A percentile compares a stretch with the other conserved stretches of the same genome.
phyloP scores from a whole-genome alignment of 2,888 invertebrate genomes.

The Cantharis lateralis region DNA sequence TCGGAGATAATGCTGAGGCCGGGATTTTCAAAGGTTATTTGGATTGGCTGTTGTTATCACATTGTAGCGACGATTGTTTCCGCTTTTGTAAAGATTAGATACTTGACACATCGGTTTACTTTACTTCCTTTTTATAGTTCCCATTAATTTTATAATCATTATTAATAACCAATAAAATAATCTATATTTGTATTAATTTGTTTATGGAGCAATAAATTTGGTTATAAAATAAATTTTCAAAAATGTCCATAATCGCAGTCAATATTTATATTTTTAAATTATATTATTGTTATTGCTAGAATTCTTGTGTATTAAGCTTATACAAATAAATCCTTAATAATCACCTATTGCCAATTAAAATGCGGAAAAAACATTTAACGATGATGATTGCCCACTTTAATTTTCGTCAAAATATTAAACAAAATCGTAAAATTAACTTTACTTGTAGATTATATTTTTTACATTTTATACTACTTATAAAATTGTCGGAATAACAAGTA shows the following conservation, averaged over 20 bases:
- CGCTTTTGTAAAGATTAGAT: slow-evolving; percentile 38
- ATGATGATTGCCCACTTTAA: background rate
- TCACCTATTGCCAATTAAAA: background rate
- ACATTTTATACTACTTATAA: background rate
- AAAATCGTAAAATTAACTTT: background rate
- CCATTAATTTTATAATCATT: background rate
- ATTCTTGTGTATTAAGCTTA: background rate
- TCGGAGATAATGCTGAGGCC: slow-evolving; percentile 41
- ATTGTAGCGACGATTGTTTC: slow-evolving; percentile 42
- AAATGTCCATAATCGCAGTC: background rate
- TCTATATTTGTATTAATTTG: background rate
- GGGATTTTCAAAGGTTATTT: slow-evolving; percentile 40
- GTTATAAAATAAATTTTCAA: background rate
- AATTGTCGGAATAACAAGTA: background rate
- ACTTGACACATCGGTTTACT: slow-evolving; percentile 29
- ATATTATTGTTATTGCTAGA: background rate
- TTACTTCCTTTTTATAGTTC: slow-evolving; percentile 31
- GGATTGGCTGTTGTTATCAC: slow-evolving; percentile 41
- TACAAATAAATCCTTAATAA: background rate
- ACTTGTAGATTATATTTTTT: background rate
- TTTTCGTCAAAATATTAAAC: background rate
- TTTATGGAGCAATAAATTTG: background rate
- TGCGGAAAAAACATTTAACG: background rate
- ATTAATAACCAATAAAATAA: background rate
- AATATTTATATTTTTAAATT: background rate